phyloP scores from a whole-genome alignment of 2,113 vertebrate species.

The Oenanthe melanoleuca region DNA sequence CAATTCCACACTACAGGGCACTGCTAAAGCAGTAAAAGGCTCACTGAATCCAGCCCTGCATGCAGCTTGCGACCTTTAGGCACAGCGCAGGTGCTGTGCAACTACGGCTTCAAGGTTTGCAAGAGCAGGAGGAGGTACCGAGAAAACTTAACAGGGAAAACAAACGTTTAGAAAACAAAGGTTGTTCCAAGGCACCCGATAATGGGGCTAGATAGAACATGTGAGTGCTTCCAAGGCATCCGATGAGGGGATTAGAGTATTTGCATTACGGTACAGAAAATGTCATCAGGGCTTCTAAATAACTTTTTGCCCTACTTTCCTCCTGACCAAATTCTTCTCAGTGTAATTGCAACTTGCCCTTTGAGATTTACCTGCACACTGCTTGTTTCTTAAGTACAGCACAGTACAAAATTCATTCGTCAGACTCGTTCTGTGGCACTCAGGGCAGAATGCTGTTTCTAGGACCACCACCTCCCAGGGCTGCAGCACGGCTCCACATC shows the following conservation, averaged over 20 bases:
- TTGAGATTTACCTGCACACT: not conserved
- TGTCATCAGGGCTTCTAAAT: not conserved
- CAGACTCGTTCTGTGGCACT: not conserved
- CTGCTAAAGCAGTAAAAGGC: not conserved
- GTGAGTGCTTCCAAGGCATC: not conserved
- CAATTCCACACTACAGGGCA: not conserved
- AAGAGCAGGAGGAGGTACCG: rapidly evolving
- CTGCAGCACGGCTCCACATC: not conserved
- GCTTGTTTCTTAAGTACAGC: not conserved
- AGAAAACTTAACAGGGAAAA: not conserved
- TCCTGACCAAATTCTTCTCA: not conserved
- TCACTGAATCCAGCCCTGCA: not conserved
- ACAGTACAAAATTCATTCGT: rapidly evolving
- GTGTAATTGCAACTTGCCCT: not conserved
- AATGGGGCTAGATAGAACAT: not conserved
- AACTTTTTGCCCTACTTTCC: not conserved
- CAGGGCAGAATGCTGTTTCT: not conserved
- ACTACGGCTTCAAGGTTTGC: not conserved
- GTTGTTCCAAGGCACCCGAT: not conserved
- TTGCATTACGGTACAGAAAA: not conserved
- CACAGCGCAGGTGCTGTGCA: not conserved
- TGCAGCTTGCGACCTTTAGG: not conserved
- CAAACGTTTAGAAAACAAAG: not conserved
- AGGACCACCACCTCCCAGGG: not conserved
- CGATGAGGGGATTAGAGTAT: not conserved